phyloP scores from a whole-genome alignment of 2,888 invertebrate genomes.

The Ectemnius cavifrons region DNA sequence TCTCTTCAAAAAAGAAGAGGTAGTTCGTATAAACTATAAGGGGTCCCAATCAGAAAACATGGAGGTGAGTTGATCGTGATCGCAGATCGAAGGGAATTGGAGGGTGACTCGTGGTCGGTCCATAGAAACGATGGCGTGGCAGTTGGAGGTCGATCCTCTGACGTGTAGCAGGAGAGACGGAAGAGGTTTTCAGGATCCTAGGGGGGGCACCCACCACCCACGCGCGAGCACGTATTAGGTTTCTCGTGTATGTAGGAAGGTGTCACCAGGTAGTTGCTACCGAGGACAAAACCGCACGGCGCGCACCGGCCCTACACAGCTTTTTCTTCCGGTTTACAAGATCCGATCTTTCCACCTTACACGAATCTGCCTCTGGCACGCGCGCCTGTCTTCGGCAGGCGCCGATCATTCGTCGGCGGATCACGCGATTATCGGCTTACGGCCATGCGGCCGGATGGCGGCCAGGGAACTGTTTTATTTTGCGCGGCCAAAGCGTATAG shows the following conservation, averaged over 20 bases:
- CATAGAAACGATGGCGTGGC: slow-evolving; percentile 14
- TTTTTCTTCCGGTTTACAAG: not conserved
- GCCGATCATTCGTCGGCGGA: slow-evolving; percentile 16
- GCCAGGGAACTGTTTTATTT: slow-evolving; percentile 72
- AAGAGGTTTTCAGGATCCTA: slow-evolving; percentile 38
- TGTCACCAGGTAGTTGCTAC: not conserved
- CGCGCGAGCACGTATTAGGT: slow-evolving; percentile 47
- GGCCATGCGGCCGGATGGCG: slow-evolving; percentile 66
- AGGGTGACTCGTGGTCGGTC: slow-evolving; percentile 19
- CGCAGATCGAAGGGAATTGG: slow-evolving; percentile 13
- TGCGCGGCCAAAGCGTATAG: slow-evolving; percentile 63
- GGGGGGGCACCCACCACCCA: slow-evolving; percentile 58
- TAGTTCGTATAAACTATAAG: not conserved
- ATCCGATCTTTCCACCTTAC: not conserved
- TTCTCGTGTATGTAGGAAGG: not conserved
- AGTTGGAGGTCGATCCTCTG: slow-evolving; percentile 10
- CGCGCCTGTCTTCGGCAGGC: not conserved
- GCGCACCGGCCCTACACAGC: not conserved
- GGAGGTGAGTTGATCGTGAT: not conserved
- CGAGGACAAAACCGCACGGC: no score
- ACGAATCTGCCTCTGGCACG: not conserved
- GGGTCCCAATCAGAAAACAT: slow-evolving; percentile 1
- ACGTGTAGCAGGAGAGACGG: not conserved
- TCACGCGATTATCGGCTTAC: slow-evolving; percentile 62
- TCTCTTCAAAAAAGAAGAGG: no score